Base-by-base conservation (phyloP, 2,888 invertebrate species). In the Abrostola tripartita region DNA sequence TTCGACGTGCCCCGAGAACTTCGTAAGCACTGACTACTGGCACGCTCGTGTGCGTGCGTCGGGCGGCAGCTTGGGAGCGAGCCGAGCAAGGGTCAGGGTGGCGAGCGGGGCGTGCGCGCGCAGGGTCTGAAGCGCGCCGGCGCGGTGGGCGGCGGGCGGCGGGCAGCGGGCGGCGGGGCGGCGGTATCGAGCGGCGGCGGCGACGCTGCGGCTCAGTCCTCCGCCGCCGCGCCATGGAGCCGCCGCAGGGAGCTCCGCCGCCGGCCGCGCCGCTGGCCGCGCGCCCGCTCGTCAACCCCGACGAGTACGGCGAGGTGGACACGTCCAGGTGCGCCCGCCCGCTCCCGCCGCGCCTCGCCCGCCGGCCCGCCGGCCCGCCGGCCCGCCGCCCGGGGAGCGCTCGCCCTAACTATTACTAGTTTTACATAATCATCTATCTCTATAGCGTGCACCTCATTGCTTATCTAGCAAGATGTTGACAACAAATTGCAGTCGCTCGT, bases 271-370 rank as follows among this genome's bases (percentile, higher is more conserved):
- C 81, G 75, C 82, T 78, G 78, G 79, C 75, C 79, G 84, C 81
- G 81, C 91, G 98, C 74, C 98, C 98, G 56, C 95, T 97, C 90
- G 98, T 98, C 65, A 96, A 97, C 92, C 97, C 98, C 10, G 96
- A 97, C 78, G 98, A 97, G 77, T 94, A 95, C 81, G 98, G 98
- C 71, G 98, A 98, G 91, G 98, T 98, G 74, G 98, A 98, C 93
- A 97, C 98, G 61, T 95, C 94, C 86, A 93, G 96, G 97, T 97
- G 95, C 94, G 95, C 52, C 10, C 54, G 36, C 37, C 37, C 6
- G 54, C 24, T 12, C 14, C 5, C 50, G 14, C 44, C 94, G 95
- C 52, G 11, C 52, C 37, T 24, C 37, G 37, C 6, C 54, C 24
- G 11, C 35, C 5, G 37, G 14, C 37, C 38, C 5, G 10, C 52